These are phyloP conservation scores for Desmodus rotundus DNA, from an alignment of 2,113 vertebrate species.

Conservation along the genomic window DNA sequence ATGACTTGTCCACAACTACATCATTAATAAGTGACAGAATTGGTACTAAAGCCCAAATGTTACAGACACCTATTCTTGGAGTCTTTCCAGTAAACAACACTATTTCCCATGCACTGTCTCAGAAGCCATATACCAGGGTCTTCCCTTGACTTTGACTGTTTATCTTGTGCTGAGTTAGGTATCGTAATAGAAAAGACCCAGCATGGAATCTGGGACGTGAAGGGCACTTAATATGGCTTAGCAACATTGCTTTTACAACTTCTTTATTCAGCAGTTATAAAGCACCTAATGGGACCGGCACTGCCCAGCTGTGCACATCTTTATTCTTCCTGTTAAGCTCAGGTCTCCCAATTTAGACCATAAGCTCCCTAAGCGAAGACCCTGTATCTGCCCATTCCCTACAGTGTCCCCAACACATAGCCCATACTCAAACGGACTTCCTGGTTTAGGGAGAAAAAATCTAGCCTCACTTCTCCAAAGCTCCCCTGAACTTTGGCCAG, in stretches of 20 bases:
- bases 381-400: background rate
- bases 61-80: background rate
- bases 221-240: background rate
- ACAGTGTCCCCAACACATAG: background rate
- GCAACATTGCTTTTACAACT: background rate
- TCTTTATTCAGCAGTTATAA: constrained; percentile 10
- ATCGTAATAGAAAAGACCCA: background rate
- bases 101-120: background rate
- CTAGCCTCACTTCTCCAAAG: background rate
- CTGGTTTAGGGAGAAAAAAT: background rate
- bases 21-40: background rate
- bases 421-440: background rate
- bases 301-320: background rate
- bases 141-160: background rate
- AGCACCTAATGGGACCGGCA: background rate
- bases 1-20: background rate
- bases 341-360: background rate
- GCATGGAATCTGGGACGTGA: background rate
- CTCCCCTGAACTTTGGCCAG: background rate
- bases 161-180: background rate
- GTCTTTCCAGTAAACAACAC: background rate
- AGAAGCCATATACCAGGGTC: background rate
- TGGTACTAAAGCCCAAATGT: background rate
- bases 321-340: background rate
- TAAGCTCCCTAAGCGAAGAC: background rate